A percentile compares a stretch with the other conserved stretches of the same genome.
Conservation (phyloP, 1,140 invertebrate genomes). For the Drosophila ironensis region DNA sequence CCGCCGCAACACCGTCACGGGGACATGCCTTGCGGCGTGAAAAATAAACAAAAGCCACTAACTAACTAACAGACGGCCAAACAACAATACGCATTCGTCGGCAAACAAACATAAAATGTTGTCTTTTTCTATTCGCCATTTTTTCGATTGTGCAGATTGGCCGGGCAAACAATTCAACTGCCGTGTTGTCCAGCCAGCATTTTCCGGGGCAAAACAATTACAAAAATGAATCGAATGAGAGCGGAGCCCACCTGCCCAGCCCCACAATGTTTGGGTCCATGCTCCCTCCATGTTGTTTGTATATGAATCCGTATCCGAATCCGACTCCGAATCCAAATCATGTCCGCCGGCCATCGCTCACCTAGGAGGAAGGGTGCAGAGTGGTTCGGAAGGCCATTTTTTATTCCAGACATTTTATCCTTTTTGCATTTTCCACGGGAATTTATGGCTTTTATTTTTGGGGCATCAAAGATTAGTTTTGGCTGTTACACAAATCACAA, state of each 20-base stretch:
- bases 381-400: slow-evolving; percentile 35
- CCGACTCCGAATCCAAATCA: slow-evolving; percentile 32
- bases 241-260: slow-evolving; percentile 11
- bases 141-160: slow-evolving; percentile 69
- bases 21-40: slow-evolving; percentile 6
- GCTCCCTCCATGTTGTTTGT: slow-evolving; percentile 41
- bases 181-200: slow-evolving; percentile 6
- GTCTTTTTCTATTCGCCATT: slow-evolving; percentile 30
- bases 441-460: slow-evolving; percentile 67
- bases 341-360: slow-evolving; percentile 59
- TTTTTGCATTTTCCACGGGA: slow-evolving; percentile 25
- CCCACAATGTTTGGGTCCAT: neutral
- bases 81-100: slow-evolving; percentile 7
- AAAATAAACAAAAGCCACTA: neutral
- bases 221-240: slow-evolving; percentile 43
- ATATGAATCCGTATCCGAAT: slow-evolving; percentile 45
- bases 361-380: neutral
- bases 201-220: slow-evolving; percentile 59
- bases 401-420: slow-evolving; percentile 27
- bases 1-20: slow-evolving; percentile 17
- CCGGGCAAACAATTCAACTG: slow-evolving; percentile 56
- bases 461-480: slow-evolving; percentile 63
- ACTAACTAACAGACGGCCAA: neutral
- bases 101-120: slow-evolving; percentile 67
- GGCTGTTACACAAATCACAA: slow-evolving; percentile 43